Evolutionary conservation across 2,888 invertebrate species (phyloP).

Genomic region (Liopterus haemorrhoidalis): DNA sequence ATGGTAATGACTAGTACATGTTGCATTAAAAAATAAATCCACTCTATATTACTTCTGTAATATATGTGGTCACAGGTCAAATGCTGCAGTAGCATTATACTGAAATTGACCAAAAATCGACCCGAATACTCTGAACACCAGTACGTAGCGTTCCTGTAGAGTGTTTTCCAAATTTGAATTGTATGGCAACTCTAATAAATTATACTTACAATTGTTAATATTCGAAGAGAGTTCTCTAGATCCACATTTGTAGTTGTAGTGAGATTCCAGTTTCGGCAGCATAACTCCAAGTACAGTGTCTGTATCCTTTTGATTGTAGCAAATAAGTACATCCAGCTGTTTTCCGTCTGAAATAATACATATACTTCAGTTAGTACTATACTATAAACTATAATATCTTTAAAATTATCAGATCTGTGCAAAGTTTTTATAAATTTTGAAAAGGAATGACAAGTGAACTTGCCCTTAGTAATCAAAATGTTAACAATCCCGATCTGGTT

Average conservation of each 20-base stretch:
- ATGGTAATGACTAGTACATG: too few relatives aligned
- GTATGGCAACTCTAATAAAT: too few relatives aligned
- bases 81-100: too few relatives aligned
- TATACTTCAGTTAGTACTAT: not conserved
- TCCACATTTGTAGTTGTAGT: constrained; percentile 60
- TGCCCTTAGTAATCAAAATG: too few relatives aligned
- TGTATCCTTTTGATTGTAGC: constrained; percentile 58
- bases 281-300: constrained; percentile 58
- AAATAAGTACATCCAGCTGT: constrained; percentile 60
- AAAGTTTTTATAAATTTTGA: not conserved
- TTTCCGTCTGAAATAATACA: constrained; percentile 46
- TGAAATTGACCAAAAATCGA: too few relatives aligned
- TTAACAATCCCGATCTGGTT: not conserved
- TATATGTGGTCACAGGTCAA: too few relatives aligned
- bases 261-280: constrained; percentile 56
- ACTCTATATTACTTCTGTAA: too few relatives aligned
- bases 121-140: too few relatives aligned
- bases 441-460: not conserved
- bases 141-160: too few relatives aligned
- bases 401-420: not conserved
- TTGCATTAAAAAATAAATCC: too few relatives aligned
- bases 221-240: constrained; percentile 50
- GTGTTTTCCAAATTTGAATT: too few relatives aligned
- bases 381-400: not conserved
- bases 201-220: constrained; percentile 52